Conservation (phyloP, 2,113 vertebrate genomes). For the Ardeotis arabs region DNA sequence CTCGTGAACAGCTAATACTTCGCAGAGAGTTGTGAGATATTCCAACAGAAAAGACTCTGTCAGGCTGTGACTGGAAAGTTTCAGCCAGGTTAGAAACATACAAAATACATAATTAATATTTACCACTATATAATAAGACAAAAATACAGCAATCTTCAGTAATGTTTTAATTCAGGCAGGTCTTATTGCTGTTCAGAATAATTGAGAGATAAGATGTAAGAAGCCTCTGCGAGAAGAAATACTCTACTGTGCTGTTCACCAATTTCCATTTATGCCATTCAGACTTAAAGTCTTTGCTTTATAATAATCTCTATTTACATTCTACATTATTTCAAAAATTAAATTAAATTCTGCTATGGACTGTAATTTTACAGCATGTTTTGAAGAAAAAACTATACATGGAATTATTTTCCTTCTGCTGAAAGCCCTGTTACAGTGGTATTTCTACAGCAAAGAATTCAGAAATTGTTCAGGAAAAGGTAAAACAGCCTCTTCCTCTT, state of each 20-base stretch:
- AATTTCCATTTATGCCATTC: conserved; percentile 9
- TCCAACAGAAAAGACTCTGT: neutral
- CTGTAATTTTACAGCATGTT: neutral
- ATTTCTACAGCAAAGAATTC: neutral
- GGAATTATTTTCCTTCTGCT: neutral
- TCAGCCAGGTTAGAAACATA: neutral
- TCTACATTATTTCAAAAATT: neutral
- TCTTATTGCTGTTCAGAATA: neutral
- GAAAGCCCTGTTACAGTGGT: neutral
- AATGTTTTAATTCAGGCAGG: neutral
- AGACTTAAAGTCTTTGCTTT: neutral
- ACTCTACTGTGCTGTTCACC: neutral
- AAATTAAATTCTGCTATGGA: neutral
- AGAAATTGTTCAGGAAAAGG: neutral
- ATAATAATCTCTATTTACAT: neutral
- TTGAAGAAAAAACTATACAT: neutral
- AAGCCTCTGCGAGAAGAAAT: neutral
- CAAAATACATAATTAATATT: neutral
- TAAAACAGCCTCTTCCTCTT: neutral
- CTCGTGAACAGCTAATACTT: neutral
- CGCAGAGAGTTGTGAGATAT: neutral
- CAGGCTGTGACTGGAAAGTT: neutral
- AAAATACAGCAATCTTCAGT: neutral
- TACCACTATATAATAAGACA: neutral
- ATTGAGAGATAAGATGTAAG: neutral